Conservation (phyloP, 2,797 vertebrate species). For the Fistularia tabacaria region DNA sequence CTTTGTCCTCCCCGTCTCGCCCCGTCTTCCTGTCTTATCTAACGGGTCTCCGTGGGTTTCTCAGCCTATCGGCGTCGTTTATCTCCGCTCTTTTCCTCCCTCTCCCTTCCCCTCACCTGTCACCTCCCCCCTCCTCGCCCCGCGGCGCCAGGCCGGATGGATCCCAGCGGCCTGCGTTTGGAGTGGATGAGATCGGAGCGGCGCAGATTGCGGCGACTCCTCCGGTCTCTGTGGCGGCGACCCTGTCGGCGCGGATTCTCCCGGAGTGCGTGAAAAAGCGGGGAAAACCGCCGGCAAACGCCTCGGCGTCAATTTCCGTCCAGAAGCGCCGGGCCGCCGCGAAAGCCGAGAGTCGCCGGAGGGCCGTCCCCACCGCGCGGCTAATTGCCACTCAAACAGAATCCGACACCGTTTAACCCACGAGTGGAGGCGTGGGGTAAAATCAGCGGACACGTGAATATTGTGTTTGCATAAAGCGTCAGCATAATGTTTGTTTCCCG, state of each 20-base stretch:
- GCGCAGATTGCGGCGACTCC: constrained; percentile 25
- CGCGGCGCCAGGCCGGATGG: too few species aligned
- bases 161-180: too few species aligned
- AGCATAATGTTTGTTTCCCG: constrained; percentile 38
- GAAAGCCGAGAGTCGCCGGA: constrained; percentile 1
- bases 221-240: constrained; percentile 23
- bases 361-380: too few species aligned
- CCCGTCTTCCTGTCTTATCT: constrained; percentile 48
- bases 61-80: constrained; percentile 54
- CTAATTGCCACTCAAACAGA: constrained; percentile 32
- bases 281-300: constrained; percentile 2
- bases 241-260: constrained; percentile 30
- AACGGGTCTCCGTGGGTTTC: constrained; percentile 39
- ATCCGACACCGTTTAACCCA: constrained; percentile 33
- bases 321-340: not conserved
- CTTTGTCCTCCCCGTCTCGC: constrained; percentile 45
- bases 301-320: not conserved
- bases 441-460: not conserved
- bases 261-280: constrained; percentile 9
- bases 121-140: constrained; percentile 3
- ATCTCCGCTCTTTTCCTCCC: constrained; percentile 36
- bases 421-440: too few species aligned
- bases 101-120: constrained; percentile 18
- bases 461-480: not conserved
- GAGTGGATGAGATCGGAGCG: constrained; percentile 12